Conservation (phyloP, 2,797 vertebrate species). For the Streptopelia turtur region DNA sequence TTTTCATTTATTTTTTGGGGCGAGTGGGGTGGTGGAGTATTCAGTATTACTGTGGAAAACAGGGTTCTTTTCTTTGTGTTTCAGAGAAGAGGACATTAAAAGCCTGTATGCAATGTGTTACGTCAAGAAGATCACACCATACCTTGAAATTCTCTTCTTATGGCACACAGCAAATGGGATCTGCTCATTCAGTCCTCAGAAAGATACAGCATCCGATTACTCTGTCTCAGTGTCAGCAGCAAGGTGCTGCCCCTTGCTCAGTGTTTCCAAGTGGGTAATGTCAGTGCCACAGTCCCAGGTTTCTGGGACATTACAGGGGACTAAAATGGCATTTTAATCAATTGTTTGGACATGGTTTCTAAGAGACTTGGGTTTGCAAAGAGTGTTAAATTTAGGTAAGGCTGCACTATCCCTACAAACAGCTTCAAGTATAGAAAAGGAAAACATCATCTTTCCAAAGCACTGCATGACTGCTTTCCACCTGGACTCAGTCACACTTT, state of each 20-base stretch:
- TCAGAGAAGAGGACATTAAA: neutral
- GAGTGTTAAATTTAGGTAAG: neutral
- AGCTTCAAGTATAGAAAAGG: neutral
- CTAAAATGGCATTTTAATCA: neutral
- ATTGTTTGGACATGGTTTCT: neutral
- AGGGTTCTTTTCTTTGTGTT: neutral
- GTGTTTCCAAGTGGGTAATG: neutral
- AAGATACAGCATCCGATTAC: neutral
- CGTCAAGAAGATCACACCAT: neutral
- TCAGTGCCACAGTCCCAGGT: neutral
- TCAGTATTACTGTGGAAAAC: neutral
- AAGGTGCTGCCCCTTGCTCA: rapidly evolving
- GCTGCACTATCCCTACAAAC: neutral
- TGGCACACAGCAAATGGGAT: rapidly evolving
- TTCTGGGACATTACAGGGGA: neutral
- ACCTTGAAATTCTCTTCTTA: neutral
- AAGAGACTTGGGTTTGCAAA: neutral
- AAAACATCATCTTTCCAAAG: neutral
- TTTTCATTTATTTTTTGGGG: neutral
- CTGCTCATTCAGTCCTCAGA: neutral
- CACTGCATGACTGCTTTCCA: neutral
- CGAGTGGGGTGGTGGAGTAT: too few relatives aligned
- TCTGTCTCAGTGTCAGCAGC: neutral
- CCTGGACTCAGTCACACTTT: neutral
- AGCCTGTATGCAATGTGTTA: neutral